Percentiles rank a stretch among this genome's conserved stretches.
phyloP scores from a whole-genome alignment of 2,797 vertebrate species.

The Eulemur coronatus region DNA sequence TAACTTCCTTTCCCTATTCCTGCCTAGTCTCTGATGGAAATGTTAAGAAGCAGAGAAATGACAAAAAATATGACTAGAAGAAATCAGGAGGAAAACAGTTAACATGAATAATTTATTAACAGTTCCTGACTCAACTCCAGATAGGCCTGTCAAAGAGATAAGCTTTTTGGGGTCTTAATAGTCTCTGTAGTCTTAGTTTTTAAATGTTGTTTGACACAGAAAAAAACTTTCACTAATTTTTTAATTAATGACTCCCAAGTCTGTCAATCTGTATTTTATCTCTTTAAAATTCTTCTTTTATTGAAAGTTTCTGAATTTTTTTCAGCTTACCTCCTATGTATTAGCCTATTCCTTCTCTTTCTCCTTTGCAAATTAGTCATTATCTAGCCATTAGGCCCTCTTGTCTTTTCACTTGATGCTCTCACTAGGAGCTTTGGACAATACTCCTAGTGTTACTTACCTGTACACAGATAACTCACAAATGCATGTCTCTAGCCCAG shows the following conservation, averaged over 20 bases:
- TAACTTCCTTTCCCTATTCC: not conserved
- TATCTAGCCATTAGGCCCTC: not conserved
- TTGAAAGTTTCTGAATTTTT: slow-evolving; percentile 20
- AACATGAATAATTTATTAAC: not conserved
- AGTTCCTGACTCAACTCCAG: not conserved
- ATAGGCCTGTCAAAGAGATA: not conserved
- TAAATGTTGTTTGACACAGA: not conserved
- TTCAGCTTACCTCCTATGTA: not conserved
- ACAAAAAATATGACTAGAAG: not conserved
- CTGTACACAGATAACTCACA: not conserved
- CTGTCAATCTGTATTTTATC: not conserved
- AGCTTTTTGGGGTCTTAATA: not conserved
- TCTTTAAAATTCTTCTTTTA: not conserved
- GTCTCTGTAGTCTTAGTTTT: not conserved
- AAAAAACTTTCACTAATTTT: not conserved
- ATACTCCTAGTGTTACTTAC: not conserved
- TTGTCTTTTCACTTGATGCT: not conserved
- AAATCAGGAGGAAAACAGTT: not conserved
- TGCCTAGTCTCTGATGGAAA: not conserved
- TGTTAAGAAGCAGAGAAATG: not conserved
- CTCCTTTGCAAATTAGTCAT: not conserved
- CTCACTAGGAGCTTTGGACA: not conserved
- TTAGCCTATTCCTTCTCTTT: not conserved
- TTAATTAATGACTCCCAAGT: not conserved
- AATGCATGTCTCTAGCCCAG: not conserved